phyloP scores from a whole-genome alignment of 1,140 invertebrate genomes.

The Cherax destructor region DNA sequence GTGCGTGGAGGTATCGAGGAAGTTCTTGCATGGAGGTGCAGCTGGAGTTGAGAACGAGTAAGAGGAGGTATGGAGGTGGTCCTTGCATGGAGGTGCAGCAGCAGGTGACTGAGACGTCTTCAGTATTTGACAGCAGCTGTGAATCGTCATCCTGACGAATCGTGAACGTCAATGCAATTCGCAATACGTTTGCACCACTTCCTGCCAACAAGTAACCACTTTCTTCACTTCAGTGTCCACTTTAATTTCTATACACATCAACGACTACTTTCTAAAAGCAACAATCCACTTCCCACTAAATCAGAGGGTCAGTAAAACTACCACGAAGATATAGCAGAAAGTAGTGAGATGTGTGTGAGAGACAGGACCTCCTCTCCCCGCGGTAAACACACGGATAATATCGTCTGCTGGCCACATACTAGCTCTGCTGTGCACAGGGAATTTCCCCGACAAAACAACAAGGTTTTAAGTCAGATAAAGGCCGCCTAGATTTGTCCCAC shows the following conservation, averaged over 20 bases:
- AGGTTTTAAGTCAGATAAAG: background rate
- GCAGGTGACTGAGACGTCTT: conserved; percentile 20
- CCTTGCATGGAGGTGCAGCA: background rate
- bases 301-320: too few species aligned
- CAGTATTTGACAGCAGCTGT: conserved; percentile 3
- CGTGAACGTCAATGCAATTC: background rate
- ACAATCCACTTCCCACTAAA: too few species aligned
- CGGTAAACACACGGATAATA: conserved; percentile 47
- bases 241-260: background rate
- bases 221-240: background rate
- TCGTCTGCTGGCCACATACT: background rate
- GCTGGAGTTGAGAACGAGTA: too few species aligned
- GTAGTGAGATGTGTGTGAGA: background rate
- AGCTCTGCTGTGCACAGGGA: conserved; percentile 35
- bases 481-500: background rate
- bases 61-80: background rate
- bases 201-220: too few species aligned
- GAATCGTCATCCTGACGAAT: conserved; percentile 20
- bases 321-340: background rate
- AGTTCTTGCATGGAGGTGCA: too few species aligned
- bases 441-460: conserved; percentile 32
- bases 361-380: conserved; percentile 6
- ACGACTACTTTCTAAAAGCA: too few species aligned
- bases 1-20: too few species aligned
- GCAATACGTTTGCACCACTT: too few species aligned